phyloP scores from a whole-genome alignment of 2,888 invertebrate genomes.

The Dorcus hopei region DNA sequence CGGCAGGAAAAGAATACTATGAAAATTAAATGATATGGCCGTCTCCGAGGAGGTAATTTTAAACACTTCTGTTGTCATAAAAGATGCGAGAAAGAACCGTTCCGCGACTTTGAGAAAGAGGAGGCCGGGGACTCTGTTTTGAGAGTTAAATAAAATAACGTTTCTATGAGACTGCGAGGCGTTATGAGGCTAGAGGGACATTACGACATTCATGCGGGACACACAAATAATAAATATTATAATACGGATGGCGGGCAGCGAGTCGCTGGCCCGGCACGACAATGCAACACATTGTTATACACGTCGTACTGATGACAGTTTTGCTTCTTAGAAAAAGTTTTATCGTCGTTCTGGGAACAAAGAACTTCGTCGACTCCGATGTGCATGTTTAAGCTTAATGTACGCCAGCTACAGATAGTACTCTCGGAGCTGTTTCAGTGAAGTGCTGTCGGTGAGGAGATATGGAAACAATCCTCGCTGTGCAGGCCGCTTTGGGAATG shows the following conservation, averaged over 20 bases:
- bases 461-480: constrained; percentile 26
- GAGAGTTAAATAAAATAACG: constrained; percentile 49
- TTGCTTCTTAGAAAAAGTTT: constrained; percentile 50
- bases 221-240: constrained; percentile 53
- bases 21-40: constrained; percentile 50
- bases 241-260: constrained; percentile 44
- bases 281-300: constrained; percentile 50
- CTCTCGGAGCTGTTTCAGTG: constrained; percentile 14
- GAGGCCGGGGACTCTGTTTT: constrained; percentile 45
- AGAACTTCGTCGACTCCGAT: constrained; percentile 26
- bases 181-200: constrained; percentile 46
- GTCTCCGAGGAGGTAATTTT: constrained; percentile 48
- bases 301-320: constrained; percentile 47
- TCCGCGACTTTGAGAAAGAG: constrained; percentile 48
- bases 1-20: constrained; percentile 38
- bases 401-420: constrained; percentile 23
- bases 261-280: constrained; percentile 37
- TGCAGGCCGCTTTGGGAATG: constrained; percentile 36
- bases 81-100: constrained; percentile 48
- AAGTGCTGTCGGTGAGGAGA: constrained; percentile 25
- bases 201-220: constrained; percentile 44
- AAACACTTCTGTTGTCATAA: constrained; percentile 50
- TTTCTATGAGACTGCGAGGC: constrained; percentile 44
- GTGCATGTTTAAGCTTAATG: constrained; percentile 35
- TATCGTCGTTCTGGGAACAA: constrained; percentile 43